phyloP scores from a whole-genome alignment of 2,888 invertebrate species.

The Parnassius apollo region DNA sequence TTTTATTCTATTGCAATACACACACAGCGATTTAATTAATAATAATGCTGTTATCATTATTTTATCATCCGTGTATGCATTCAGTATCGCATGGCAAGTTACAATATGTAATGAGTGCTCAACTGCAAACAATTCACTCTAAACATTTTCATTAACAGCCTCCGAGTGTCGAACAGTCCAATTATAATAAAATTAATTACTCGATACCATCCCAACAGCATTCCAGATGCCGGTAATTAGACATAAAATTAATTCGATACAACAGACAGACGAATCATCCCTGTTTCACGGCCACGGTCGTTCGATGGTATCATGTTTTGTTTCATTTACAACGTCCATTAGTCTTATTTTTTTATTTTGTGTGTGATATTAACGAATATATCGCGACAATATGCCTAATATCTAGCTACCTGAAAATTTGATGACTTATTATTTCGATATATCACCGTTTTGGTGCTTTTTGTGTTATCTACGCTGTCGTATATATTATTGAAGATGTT shows the following conservation, averaged over 20 bases:
- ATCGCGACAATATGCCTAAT: no score
- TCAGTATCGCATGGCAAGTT: not conserved
- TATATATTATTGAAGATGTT: no score
- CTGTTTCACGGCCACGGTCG: conserved; percentile 48
- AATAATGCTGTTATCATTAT: conserved; percentile 3
- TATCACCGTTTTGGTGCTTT: no score
- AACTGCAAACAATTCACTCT: conserved; percentile 13
- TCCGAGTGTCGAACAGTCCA: conserved; percentile 28
- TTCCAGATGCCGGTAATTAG: conserved; percentile 44
- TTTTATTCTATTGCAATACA: no score
- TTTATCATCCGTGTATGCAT: conserved; percentile 5
- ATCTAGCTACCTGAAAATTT: no score
- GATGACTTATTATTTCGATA: no score
- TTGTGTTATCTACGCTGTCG: no score
- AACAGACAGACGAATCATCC: conserved; percentile 40
- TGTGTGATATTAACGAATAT: not conserved
- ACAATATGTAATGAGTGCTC: conserved; percentile 7
- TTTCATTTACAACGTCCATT: no score
- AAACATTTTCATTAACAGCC: conserved; percentile 20
- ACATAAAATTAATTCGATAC: conserved; percentile 56
- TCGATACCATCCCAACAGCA: conserved; percentile 42
- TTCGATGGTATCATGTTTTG: conserved; percentile 21
- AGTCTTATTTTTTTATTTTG: not conserved
- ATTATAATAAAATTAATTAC: conserved; percentile 39
- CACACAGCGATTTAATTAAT: no score